Conservation (phyloP, 2,113 vertebrate species). For the Melierax canorus region DNA sequence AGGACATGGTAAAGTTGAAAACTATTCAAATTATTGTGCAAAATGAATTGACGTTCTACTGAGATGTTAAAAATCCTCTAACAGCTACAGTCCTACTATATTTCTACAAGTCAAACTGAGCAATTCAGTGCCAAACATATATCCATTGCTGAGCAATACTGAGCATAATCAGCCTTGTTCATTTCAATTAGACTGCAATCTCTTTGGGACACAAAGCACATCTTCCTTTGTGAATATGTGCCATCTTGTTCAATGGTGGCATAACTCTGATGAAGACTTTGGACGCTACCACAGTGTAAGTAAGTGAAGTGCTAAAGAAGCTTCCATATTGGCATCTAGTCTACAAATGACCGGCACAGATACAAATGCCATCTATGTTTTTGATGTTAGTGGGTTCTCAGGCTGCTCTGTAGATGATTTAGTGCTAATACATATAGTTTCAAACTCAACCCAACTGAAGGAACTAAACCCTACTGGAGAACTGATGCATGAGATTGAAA, state of each 20-base stretch:
- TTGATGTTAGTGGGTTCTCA: not conserved
- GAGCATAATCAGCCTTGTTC: not conserved
- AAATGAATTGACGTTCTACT: not conserved
- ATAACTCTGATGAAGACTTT: not conserved
- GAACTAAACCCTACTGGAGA: not conserved
- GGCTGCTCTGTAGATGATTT: not conserved
- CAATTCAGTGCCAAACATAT: not conserved
- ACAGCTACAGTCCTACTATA: not conserved
- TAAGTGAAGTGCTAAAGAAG: not conserved
- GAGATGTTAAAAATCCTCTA: not conserved
- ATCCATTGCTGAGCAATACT: not conserved
- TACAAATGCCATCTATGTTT: not conserved
- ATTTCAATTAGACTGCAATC: not conserved
- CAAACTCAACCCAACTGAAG: not conserved
- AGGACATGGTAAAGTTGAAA: not conserved
- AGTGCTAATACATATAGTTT: not conserved
- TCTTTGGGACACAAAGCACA: not conserved
- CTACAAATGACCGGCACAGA: not conserved
- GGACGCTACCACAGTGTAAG: not conserved
- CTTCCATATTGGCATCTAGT: not conserved
- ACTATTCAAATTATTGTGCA: not conserved
- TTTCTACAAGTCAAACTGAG: not conserved
- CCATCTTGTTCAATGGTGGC: not conserved
- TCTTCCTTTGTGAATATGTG: not conserved
- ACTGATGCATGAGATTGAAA: not conserved